These are phyloP conservation scores for Brachypodius melanocephalos DNA, from an alignment of 2,113 vertebrate genomes.

Conservation along the genomic window DNA sequence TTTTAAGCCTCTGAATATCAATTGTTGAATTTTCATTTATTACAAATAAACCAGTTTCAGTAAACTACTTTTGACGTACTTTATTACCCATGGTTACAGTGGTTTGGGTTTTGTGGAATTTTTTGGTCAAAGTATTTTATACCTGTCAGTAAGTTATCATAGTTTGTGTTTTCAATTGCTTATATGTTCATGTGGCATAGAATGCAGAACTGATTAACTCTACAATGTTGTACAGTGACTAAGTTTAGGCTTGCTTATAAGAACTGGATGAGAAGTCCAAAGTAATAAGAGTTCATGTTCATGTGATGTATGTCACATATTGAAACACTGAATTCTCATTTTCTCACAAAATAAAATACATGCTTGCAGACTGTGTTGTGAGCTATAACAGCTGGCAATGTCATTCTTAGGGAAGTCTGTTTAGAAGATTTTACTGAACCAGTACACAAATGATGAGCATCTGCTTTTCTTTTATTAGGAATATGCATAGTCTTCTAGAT, in stretches of 20 bases:
- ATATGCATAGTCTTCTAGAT: neutral
- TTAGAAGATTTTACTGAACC: neutral
- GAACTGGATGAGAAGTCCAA: neutral
- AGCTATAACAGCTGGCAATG: neutral
- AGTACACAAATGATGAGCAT: neutral
- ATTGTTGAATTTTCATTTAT: neutral
- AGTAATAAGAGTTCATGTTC: neutral
- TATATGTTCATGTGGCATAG: neutral
- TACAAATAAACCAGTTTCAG: constrained; percentile 5
- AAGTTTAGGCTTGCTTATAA: neutral
- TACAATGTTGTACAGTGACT: neutral
- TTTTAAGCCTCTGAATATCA: constrained; percentile 40
- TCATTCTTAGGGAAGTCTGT: neutral
- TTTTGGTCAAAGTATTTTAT: constrained; percentile 40
- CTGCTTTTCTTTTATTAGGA: neutral
- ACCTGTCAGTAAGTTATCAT: constrained; percentile 36
- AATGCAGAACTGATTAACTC: constrained; percentile 8
- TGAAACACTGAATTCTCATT: neutral
- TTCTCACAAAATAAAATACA: neutral
- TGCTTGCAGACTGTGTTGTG: neutral
- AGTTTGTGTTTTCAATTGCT: constrained; percentile 36
- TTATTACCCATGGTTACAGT: constrained; percentile 31
- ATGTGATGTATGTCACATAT: neutral
- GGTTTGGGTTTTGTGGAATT: neutral
- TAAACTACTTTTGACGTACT: constrained; percentile 28